These are phyloP conservation scores for Lacerta bilineata DNA, from an alignment of 2,797 vertebrate species.

Conservation along the genomic window DNA sequence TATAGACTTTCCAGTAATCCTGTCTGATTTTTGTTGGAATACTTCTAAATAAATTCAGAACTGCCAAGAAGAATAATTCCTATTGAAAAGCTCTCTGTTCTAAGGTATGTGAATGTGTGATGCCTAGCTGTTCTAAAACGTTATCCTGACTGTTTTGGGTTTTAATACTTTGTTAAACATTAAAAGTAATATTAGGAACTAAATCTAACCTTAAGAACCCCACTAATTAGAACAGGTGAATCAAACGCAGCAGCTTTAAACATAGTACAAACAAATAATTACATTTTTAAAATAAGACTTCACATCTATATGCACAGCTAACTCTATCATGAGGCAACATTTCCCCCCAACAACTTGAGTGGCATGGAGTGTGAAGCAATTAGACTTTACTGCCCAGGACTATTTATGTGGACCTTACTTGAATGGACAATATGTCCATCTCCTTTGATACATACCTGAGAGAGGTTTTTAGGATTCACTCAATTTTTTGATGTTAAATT, in stretches of 20 bases:
- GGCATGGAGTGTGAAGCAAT: slow-evolving; percentile 17
- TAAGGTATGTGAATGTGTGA: background rate
- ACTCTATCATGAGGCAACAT: slow-evolving; percentile 38
- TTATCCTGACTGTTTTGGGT: background rate
- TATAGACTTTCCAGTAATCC: background rate
- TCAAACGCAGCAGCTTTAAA: slow-evolving; percentile 8
- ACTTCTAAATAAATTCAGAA: background rate
- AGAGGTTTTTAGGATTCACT: no score
- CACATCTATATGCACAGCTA: background rate
- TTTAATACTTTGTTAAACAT: background rate
- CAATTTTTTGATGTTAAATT: no score
- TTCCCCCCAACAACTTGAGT: slow-evolving; percentile 31
- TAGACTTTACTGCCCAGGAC: no score
- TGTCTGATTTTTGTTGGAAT: background rate
- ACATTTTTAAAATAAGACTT: background rate
- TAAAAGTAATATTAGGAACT: background rate
- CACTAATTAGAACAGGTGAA: slow-evolving; percentile 47
- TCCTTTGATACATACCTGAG: no score
- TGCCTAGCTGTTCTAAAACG: background rate
- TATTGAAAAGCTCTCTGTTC: background rate
- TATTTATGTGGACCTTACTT: no score
- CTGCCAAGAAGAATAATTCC: background rate
- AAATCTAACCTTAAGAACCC: slow-evolving; percentile 36
- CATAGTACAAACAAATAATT: slow-evolving; percentile 40
- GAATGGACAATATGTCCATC: no score